Conservation (phyloP, 1,140 invertebrate species). For the Pissodes strobi region DNA sequence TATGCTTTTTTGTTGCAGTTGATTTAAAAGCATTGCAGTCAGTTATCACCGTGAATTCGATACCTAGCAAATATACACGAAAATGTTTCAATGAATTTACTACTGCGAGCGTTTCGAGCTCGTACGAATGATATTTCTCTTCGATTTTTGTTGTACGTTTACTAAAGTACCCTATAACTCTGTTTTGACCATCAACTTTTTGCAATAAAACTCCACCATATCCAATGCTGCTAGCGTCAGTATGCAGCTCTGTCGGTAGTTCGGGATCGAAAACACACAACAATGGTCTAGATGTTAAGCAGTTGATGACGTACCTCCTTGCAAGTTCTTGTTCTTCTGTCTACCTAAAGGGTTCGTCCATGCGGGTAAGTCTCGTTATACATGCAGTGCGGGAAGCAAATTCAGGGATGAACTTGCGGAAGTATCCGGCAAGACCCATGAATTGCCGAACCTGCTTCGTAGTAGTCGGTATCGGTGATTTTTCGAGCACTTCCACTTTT, state of each 20-base stretch:
- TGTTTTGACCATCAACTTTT: conserved; percentile 22
- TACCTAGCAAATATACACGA: conserved; percentile 52
- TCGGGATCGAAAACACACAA: conserved; percentile 14
- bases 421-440: too few species aligned
- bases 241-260: conserved; percentile 46
- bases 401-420: too few species aligned
- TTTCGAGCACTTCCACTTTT: too few species aligned
- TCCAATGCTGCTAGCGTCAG: conserved; percentile 46
- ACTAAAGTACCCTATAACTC: conserved; percentile 38
- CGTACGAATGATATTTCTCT: conserved; percentile 28
- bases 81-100: conserved; percentile 49
- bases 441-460: too few species aligned
- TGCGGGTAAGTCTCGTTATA: conserved; percentile 6
- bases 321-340: conserved; percentile 16
- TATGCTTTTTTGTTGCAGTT: conserved; percentile 52
- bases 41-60: conserved; percentile 50
- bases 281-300: conserved; percentile 13
- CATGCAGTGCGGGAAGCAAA: conserved; percentile 17
- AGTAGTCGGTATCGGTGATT: too few species aligned
- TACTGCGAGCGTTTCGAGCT: conserved; percentile 40
- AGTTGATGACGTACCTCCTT: conserved; percentile 39
- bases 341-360: conserved; percentile 12
- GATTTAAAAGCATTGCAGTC: conserved; percentile 53
- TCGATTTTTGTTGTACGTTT: conserved; percentile 27
- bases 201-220: conserved; percentile 52